Evolutionary conservation across 2,113 vertebrate species (phyloP), one percentile per base, ranked within the genome.

Genomic region (Marmota monax): DNA sequence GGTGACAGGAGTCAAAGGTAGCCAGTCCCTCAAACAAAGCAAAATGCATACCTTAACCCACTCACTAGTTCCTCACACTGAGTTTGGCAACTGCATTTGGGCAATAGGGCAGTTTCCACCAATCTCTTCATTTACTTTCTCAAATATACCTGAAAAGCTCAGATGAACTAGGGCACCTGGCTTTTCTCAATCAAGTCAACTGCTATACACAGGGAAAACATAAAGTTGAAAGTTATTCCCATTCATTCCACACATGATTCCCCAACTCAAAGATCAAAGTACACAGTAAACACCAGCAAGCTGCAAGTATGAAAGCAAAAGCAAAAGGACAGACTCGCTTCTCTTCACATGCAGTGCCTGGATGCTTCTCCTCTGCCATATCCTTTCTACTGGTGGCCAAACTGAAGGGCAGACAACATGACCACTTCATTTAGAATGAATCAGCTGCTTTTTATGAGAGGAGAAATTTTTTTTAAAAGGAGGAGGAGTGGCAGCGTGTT

Each of bases 121-220:
- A 63, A 67, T 37, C 14, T 56, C 27, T 39, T 48, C 42, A 39
- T 9, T 65, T 58, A 56, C 77, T 95, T 91, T 95, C 39, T 58
- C 56, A 58, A 93, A 84, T 0, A 32, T 51, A 92, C 73, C 84
- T 89, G 32, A 82, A 69, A 70, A 85, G 51, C 82, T 77, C n/a
- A 77, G 84, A 78, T 51, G 76, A 92, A 89, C 27, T 27, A 89
- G 42, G 22, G 18, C 61, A 92, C 37, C 22, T 48, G 51, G 37
- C 58, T 92, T 92, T 94, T 92, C 61, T 94, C 56, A 88, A 25
- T 76, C 67, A 88, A 70, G 87, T 87, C 74, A 93, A 63, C 56
- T 53, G 42, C 39, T 90, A 14, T 53, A 23, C 72, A 63, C 3
- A 51, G 23, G 87, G 53, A 82, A 94, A 83, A 90, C 39, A 39